These are phyloP conservation scores for Anticlea derivata DNA, from an alignment of 2,888 invertebrate species.

Conservation along the genomic window DNA sequence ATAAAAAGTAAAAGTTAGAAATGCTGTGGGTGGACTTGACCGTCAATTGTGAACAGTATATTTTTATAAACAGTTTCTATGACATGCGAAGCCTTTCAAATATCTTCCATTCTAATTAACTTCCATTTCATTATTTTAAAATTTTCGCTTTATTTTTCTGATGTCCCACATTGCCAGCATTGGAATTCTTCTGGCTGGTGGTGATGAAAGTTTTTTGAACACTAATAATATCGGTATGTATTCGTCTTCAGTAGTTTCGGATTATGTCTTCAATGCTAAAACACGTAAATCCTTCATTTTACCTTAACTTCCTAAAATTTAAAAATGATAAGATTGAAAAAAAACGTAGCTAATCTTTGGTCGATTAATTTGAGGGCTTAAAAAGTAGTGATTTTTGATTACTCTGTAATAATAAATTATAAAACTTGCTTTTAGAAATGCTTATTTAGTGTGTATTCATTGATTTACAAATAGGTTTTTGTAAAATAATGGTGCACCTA, in stretches of 20 bases:
- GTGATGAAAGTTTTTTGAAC: too few species aligned
- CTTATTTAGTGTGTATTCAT: not conserved
- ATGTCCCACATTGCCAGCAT: too few species aligned
- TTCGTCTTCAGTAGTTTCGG: too few species aligned
- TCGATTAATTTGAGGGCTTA: not conserved
- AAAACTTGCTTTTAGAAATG: constrained; percentile 13
- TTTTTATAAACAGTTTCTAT: constrained; percentile 14
- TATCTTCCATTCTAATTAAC: constrained; percentile 6
- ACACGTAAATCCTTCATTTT: too few species aligned
- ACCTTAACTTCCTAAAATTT: too few species aligned
- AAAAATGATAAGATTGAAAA: not conserved
- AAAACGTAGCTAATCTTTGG: not conserved
- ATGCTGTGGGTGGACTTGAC: too few species aligned
- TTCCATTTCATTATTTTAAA: constrained; percentile 4
- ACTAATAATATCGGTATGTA: too few species aligned
- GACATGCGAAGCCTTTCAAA: not conserved
- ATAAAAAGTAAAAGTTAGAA: too few species aligned
- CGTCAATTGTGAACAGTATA: constrained; percentile 11
- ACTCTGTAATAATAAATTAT: not conserved
- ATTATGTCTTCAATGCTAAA: too few species aligned
- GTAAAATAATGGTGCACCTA: not conserved
- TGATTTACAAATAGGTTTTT: not conserved
- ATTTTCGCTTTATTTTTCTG: too few species aligned
- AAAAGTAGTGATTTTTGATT: constrained; percentile 8
- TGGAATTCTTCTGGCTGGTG: too few species aligned